Evolutionary conservation across 2,797 vertebrate species (phyloP).

Genomic region (Acrossocheilus fasciatus): DNA sequence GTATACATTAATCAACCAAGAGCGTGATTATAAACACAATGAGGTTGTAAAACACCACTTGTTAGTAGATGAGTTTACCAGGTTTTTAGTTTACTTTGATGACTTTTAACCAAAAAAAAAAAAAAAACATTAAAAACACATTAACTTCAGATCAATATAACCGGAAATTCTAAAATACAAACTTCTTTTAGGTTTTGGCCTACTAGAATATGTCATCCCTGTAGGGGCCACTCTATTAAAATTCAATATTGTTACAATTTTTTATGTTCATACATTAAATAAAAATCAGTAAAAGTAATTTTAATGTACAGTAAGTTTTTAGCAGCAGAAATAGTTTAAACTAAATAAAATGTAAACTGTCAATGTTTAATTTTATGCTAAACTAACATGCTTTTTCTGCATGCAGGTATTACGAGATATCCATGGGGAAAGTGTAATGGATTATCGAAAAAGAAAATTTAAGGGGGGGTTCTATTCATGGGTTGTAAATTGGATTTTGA

Average conservation of each 20-base stretch:
- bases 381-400: not conserved
- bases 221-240: no score
- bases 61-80: no score
- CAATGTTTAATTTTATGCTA: not conserved
- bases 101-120: not conserved
- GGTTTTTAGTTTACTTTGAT: no score
- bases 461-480: not conserved
- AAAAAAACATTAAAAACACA: not conserved
- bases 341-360: not conserved
- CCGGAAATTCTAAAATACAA: not conserved
- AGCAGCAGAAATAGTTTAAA: no score
- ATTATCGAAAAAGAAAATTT: not conserved
- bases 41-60: no score
- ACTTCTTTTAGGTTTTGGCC: not conserved
- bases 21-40: no score
- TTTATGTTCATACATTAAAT: no score
- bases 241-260: no score
- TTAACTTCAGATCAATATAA: not conserved
- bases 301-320: no score
- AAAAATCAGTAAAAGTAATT: not conserved
- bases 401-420: not conserved
- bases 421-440: not conserved
- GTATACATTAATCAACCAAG: no score
- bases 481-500: not conserved
- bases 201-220: no score